These are phyloP conservation scores for Eupithecia tripunctaria DNA, from an alignment of 2,888 invertebrate genomes.

Conservation along the genomic window DNA sequence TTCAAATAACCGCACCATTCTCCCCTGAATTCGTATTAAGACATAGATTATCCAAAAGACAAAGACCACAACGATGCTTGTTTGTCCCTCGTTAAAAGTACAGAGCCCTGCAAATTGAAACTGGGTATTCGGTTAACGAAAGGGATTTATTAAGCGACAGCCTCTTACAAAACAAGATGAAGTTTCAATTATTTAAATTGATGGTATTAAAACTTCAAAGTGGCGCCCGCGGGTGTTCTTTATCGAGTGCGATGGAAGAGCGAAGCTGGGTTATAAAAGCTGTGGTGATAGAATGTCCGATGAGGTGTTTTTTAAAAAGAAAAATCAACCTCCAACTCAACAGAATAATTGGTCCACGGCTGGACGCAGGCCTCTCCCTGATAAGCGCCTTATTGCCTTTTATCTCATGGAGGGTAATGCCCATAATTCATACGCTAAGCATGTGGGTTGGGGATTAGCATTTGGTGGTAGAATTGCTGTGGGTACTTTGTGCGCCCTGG, in stretches of 20 bases:
- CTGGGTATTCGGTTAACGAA: constrained; percentile 43
- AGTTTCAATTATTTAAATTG: constrained; percentile 72
- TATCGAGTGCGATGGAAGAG: constrained; percentile 40
- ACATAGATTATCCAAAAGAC: constrained; percentile 20
- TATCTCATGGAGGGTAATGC: too few relatives aligned
- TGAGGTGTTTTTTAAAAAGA: too few relatives aligned
- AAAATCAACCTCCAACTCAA: too few relatives aligned
- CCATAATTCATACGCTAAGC: too few relatives aligned
- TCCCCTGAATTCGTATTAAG: constrained; percentile 6
- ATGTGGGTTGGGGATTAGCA: too few relatives aligned
- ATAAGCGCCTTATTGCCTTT: too few relatives aligned
- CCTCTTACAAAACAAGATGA: constrained; percentile 56
- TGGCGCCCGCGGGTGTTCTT: constrained; percentile 57
- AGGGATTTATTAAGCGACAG: constrained; percentile 50
- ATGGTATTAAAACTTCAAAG: constrained; percentile 68
- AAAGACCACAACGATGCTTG: constrained; percentile 11
- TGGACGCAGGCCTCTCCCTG: too few relatives aligned
- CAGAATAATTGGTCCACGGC: too few relatives aligned
- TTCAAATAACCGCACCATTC: not conserved
- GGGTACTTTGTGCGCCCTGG: too few relatives aligned
- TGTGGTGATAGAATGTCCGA: not conserved
- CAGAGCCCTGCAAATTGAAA: constrained; percentile 30
- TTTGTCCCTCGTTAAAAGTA: constrained; percentile 34
- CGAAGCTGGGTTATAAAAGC: constrained; percentile 10
- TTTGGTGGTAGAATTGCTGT: too few relatives aligned